Evolutionary conservation across 35 echinoderm and acorn worm species (phyloP).

Genomic region (Chiridota heheva): DNA sequence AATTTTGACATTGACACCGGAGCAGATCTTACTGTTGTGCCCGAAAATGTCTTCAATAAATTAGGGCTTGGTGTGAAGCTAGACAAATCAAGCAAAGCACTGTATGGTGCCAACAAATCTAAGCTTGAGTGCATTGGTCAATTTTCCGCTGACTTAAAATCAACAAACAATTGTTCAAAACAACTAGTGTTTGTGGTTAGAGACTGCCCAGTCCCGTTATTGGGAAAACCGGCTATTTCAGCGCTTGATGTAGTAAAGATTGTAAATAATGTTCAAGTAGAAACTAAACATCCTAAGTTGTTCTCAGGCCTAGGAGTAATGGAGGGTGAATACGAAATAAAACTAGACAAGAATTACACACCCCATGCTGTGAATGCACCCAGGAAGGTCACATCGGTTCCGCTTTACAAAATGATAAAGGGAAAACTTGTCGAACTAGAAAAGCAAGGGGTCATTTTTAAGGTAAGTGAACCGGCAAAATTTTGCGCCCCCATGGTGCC

Average conservation of each 20-base stretch:
- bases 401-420: constrained; percentile 8
- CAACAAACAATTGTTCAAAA: too few relatives aligned
- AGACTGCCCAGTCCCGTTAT: neutral
- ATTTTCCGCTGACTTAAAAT: too few relatives aligned
- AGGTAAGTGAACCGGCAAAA: constrained; percentile 17
- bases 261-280: constrained; percentile 1
- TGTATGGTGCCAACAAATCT: too few relatives aligned
- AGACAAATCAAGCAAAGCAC: too few relatives aligned
- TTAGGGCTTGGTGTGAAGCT: too few relatives aligned
- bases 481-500: constrained; percentile 21
- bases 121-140: too few relatives aligned
- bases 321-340: constrained; percentile 15
- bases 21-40: too few relatives aligned
- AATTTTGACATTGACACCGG: too few relatives aligned
- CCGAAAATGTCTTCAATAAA: too few relatives aligned
- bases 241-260: constrained; percentile 7
- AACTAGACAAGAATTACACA: constrained; percentile 6
- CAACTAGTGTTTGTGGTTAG: neutral
- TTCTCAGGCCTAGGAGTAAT: constrained; percentile 28
- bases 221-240: constrained; percentile 5
- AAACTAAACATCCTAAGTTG: neutral
- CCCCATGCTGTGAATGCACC: constrained; percentile 24
- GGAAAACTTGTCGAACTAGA: neutral
- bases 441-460: constrained; percentile 9
- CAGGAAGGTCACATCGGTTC: constrained; percentile 7